A percentile compares a stretch with the other conserved stretches of the same genome.
phyloP scores from a whole-genome alignment of 2,113 vertebrate genomes.

The Turnix velox region DNA sequence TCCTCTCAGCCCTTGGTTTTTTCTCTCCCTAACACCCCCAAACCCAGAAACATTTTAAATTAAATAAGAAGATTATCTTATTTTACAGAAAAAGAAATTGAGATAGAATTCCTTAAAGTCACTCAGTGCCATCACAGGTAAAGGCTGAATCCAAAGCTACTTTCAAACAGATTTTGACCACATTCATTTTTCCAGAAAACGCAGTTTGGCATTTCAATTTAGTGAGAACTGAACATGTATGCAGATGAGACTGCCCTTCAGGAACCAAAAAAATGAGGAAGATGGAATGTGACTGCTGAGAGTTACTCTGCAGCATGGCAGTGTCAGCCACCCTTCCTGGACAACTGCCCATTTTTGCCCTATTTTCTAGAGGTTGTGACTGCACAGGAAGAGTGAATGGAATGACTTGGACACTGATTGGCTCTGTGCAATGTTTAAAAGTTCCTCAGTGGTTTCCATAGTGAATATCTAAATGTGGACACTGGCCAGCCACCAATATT shows the following conservation, averaged over 20 bases:
- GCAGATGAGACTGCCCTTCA: not conserved
- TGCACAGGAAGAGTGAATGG: not conserved
- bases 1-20: not conserved
- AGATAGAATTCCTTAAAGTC: not conserved
- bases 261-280: not conserved
- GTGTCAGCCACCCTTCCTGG: not conserved
- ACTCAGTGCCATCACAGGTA: not conserved
- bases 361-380: not conserved
- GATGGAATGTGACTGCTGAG: not conserved
- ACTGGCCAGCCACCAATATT: not conserved
- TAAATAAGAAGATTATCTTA: not conserved
- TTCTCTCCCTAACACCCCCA: not conserved
- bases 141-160: not conserved
- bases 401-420: not conserved
- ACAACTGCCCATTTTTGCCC: not conserved
- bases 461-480: not conserved
- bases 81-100: not conserved
- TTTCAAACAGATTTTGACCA: not conserved
- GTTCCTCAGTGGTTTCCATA: not conserved
- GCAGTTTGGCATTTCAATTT: not conserved
- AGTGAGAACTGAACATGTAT: not conserved
- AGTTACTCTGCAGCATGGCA: not conserved
- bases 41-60: not conserved
- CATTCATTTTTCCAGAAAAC: not conserved
- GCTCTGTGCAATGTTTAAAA: fast-evolving